Conservation (phyloP, 2,888 invertebrate genomes). For the Ashinkailepas kermadecensis region DNA sequence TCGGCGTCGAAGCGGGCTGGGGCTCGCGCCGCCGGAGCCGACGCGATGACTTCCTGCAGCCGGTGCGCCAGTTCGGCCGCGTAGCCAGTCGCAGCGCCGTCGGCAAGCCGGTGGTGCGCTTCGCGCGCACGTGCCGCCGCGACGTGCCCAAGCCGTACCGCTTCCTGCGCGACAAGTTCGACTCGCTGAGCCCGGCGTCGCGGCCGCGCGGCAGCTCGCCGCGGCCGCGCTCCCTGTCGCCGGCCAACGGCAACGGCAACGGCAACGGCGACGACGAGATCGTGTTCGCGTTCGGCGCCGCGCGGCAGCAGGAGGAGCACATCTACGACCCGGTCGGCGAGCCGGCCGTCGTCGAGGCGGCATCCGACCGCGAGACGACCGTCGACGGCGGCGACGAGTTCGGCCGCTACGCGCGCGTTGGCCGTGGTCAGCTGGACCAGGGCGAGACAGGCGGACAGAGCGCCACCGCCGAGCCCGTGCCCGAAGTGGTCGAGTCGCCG, state of each 20-base stretch:
- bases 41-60: background rate
- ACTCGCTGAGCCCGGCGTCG: background rate
- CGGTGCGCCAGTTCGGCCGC: conserved; percentile 1
- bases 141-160: conserved; percentile 22
- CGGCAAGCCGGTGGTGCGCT: conserved; percentile 23
- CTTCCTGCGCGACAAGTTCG: background rate
- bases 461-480: background rate
- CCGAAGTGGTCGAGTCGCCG: background rate
- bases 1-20: background rate
- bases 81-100: conserved; percentile 18
- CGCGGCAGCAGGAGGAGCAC: background rate
- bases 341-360: background rate
- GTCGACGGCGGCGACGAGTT: background rate
- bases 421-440: background rate
- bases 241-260: conserved; percentile 1
- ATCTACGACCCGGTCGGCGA: conserved; percentile 19
- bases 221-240: conserved; percentile 3
- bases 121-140: conserved; percentile 12
- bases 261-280: conserved; percentile 13
- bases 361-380: background rate
- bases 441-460: background rate
- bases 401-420: background rate
- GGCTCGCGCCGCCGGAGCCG: background rate
- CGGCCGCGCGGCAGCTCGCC: background rate
- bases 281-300: conserved; percentile 3